Conservation (phyloP, 2,888 invertebrate species). For the Seira musarum region DNA sequence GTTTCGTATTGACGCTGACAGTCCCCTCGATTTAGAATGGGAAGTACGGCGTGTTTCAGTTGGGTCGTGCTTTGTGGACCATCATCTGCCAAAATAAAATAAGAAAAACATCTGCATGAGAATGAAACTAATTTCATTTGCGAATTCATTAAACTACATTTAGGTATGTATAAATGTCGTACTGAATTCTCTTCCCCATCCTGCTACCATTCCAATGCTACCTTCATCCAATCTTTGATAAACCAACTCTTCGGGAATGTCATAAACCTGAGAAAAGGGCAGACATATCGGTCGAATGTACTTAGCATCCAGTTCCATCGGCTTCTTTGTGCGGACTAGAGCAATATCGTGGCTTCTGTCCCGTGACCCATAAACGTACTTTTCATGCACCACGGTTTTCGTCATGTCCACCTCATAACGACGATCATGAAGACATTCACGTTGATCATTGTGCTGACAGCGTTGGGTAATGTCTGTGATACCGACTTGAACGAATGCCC, state of each 20-base stretch:
- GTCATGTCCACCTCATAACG: constrained; percentile 29
- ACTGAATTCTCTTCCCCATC: constrained; percentile 57
- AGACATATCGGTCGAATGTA: constrained; percentile 55
- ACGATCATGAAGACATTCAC: constrained; percentile 20
- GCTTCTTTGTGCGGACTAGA: constrained; percentile 52
- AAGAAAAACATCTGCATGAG: too few species aligned
- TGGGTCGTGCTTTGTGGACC: background rate
- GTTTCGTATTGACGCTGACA: constrained; percentile 44
- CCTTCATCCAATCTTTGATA: background rate
- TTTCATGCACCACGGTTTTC: constrained; percentile 29
- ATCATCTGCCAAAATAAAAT: too few species aligned
- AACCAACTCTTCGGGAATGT: background rate
- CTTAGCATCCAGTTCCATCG: constrained; percentile 48
- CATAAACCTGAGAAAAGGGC: constrained; percentile 47
- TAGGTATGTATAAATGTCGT: too few species aligned
- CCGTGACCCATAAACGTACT: constrained; percentile 32
- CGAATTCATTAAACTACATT: too few species aligned
- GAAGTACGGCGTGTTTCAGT: constrained; percentile 41
- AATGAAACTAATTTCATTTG: too few species aligned
- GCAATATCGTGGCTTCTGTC: constrained; percentile 63
- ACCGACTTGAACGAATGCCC: constrained; percentile 43
- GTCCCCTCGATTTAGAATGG: constrained; percentile 41
- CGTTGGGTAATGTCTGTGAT: constrained; percentile 33
- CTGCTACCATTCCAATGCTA: constrained; percentile 46
- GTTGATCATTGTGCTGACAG: constrained; percentile 25